Conservation (phyloP, 2,888 invertebrate species). For the Drosophila diplacantha region DNA sequence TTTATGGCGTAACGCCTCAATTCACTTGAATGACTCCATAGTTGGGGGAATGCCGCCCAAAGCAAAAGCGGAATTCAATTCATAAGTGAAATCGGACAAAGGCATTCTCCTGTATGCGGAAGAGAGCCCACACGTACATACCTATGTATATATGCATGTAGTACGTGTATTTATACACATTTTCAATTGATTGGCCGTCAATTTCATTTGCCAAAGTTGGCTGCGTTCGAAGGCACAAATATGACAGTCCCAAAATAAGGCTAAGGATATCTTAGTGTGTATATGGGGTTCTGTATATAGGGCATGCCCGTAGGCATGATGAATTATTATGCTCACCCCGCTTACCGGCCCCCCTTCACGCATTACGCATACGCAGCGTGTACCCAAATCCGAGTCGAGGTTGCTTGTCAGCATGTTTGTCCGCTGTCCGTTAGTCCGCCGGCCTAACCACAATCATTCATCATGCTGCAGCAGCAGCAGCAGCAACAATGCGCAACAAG, state of each 20-base stretch:
- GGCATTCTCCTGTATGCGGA: constrained; percentile 13
- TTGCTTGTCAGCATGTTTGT: constrained; percentile 56
- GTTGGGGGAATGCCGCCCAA: constrained; percentile 38
- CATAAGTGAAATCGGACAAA: constrained; percentile 30
- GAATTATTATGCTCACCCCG: constrained; percentile 56
- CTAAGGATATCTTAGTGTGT: constrained; percentile 8
- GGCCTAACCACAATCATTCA: constrained; percentile 64
- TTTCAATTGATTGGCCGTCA: constrained; percentile 72
- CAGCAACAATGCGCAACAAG: constrained; percentile 36
- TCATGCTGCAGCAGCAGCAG: constrained; percentile 51
- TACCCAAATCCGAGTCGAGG: constrained; percentile 42
- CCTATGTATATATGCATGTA: constrained; percentile 4
- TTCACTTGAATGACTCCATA: constrained; percentile 62
- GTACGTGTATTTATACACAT: constrained; percentile 45
- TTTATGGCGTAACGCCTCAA: constrained; percentile 38
- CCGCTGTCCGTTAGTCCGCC: constrained; percentile 26
- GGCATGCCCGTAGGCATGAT: constrained; percentile 59
- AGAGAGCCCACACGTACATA: not conserved
- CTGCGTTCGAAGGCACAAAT: constrained; percentile 43
- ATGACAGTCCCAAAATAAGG: constrained; percentile 26
- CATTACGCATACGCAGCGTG: constrained; percentile 61
- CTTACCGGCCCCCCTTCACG: constrained; percentile 12
- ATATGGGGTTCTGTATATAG: constrained; percentile 4
- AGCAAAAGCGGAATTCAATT: constrained; percentile 45
- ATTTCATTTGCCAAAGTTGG: constrained; percentile 54